Evolutionary conservation across 2,888 invertebrate species (phyloP), one percentile per base, ranked within the genome.

Genomic region (Axea sp.): DNA sequence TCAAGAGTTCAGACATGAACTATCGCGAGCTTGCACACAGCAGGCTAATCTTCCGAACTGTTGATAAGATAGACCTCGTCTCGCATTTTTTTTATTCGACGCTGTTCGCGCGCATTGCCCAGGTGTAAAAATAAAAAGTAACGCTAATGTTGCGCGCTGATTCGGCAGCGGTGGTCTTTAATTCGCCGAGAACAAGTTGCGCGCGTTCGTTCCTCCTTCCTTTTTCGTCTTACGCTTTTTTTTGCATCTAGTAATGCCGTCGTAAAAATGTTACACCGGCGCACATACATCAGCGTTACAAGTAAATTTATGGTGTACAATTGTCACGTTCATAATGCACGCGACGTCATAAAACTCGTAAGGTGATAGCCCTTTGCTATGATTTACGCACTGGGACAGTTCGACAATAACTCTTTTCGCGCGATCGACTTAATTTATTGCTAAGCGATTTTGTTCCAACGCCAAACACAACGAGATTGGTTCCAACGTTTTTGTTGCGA

Each of bases 41-140:
- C 76, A 77, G 81, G 79, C 81, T 82, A 81, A 83, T 82, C 82
- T 69, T 39, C 60, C 15, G 45, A 65, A 71, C 59, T 60, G 37
- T 12, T 55, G 82, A 83, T 82, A 80, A 81, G 79, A 79, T 77
- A 76, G 17, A 19, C 15, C 26, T 45, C 17, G 11, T 62, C 8
- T 22, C 22, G 5, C 11, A 6, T 26, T 15, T 57, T 51, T 57
- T 57, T 41, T 31, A 39, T 62, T 49, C 28, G 19, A n/a, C n/a
- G n/a, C n/a, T n/a, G n/a, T n/a, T n/a, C n/a, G n/a, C n/a, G n/a
- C n/a, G n/a, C n/a, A n/a, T n/a, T n/a, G n/a, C n/a, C n/a, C n/a
- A n/a, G n/a, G n/a, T n/a, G n/a, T n/a, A n/a, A n/a, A n/a, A n/a
- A n/a, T n/a, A n/a, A n/a, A n/a, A n/a, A n/a, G n/a, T n/a, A n/a